Percentiles rank a stretch among this genome's conserved stretches.
These are phyloP conservation scores for Euwallacea fornicatus DNA, from an alignment of 1,140 invertebrate genomes.

Conservation along the genomic window DNA sequence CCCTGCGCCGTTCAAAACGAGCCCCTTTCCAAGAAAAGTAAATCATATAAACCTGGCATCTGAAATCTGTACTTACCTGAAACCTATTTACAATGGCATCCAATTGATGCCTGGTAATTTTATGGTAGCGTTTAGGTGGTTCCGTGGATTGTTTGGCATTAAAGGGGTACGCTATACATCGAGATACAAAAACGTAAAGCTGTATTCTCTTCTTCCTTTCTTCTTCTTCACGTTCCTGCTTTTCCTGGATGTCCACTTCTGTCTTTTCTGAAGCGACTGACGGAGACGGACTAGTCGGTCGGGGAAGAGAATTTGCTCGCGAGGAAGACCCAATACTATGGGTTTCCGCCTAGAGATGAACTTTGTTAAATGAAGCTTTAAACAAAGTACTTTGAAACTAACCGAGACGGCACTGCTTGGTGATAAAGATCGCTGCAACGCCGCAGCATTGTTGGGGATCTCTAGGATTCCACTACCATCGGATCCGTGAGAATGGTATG, in stretches of 20 bases:
- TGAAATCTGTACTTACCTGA: constrained; percentile 64
- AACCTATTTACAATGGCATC: constrained; percentile 94
- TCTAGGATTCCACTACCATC: constrained; percentile 52
- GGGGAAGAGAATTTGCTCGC: constrained; percentile 66
- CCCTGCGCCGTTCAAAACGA: no score
- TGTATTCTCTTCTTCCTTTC: constrained; percentile 91
- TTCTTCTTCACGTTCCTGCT: constrained; percentile 88
- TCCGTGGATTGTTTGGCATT: constrained; percentile 99
- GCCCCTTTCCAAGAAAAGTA: background rate
- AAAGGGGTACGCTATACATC: constrained; percentile 98
- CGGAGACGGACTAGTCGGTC: constrained; percentile 81
- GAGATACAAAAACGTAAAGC: constrained; percentile 96
- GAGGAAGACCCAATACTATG: constrained; percentile 50
- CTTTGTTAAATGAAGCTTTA: background rate
- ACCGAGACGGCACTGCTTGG: constrained; percentile 66
- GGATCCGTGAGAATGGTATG: constrained; percentile 45
- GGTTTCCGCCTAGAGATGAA: constrained; percentile 27
- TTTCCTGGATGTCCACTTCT: constrained; percentile 71
- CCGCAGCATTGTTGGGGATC: constrained; percentile 55
- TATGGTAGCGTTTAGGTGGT: constrained; percentile 89
- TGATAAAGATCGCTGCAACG: constrained; percentile 58
- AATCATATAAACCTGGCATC: background rate
- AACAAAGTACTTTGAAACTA: constrained; percentile 44
- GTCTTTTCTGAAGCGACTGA: constrained; percentile 79
- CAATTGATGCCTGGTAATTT: constrained; percentile 94